Percentiles rank a stretch among this genome's conserved stretches.
These are phyloP conservation scores for Eupithecia pulchellata DNA, from an alignment of 2,888 invertebrate species.

Conservation along the genomic window DNA sequence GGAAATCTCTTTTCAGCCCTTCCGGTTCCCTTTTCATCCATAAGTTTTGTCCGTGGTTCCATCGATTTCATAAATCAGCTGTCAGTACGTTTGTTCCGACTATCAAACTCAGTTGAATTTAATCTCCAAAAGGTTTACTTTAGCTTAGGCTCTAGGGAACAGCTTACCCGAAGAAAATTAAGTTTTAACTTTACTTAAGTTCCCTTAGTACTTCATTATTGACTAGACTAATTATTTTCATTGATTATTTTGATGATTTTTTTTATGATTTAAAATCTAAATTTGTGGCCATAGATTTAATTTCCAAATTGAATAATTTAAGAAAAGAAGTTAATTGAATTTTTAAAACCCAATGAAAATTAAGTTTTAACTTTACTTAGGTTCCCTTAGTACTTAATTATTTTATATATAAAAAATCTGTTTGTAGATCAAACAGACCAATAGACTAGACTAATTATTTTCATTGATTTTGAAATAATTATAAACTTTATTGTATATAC, in stretches of 20 bases:
- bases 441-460: not conserved
- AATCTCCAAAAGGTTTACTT: not conserved
- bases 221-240: too few species aligned
- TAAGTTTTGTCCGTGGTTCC: slow-evolving; percentile 2
- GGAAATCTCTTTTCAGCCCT: slow-evolving; percentile 5
- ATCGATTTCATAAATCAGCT: slow-evolving; percentile 13
- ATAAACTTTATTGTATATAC: too few species aligned
- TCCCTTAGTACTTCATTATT: not conserved
- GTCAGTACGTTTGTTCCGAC: not conserved
- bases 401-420: not conserved
- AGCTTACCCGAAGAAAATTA: not conserved
- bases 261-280: too few species aligned
- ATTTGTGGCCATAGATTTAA: too few species aligned
- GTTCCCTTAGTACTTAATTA: not conserved
- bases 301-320: too few species aligned
- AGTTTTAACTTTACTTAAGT: not conserved
- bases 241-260: too few species aligned
- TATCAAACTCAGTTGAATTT: not conserved
- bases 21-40: slow-evolving; percentile 3
- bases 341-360: not conserved
- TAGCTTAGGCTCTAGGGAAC: not conserved
- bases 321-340: too few species aligned
- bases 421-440: too few species aligned
- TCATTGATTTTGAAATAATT: too few species aligned
- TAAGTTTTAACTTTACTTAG: not conserved